phyloP scores from a whole-genome alignment of 2,888 invertebrate genomes.

The Lepetodrilus schrolli region DNA sequence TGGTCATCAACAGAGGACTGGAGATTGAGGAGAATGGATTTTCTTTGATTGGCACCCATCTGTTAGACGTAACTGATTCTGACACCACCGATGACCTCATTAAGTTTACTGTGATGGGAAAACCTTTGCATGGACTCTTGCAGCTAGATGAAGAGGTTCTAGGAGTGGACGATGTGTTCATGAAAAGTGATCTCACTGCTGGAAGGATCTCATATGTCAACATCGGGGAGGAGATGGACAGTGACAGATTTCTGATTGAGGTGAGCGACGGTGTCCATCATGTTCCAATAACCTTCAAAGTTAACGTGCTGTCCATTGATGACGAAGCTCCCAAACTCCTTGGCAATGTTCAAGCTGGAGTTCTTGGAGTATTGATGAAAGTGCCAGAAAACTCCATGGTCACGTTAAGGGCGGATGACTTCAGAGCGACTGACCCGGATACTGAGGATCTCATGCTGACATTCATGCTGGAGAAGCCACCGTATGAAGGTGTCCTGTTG shows the following conservation, averaged over 20 bases:
- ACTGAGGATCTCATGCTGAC: constrained; percentile 65
- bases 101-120: constrained; percentile 47
- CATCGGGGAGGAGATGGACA: constrained; percentile 62
- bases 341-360: constrained; percentile 48
- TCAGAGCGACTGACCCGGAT: constrained; percentile 67
- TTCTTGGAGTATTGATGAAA: constrained; percentile 57
- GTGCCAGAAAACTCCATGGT: constrained; percentile 65
- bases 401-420: constrained; percentile 51
- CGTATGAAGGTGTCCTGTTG: constrained; percentile 62
- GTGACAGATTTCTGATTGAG: constrained; percentile 70
- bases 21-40: constrained; percentile 67
- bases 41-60: constrained; percentile 61
- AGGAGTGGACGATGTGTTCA: constrained; percentile 65
- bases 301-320: constrained; percentile 67
- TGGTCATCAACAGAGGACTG: constrained; percentile 66
- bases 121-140: constrained; percentile 68
- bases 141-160: constrained; percentile 56
- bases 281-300: constrained; percentile 67
- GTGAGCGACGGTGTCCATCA: constrained; percentile 74
- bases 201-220: constrained; percentile 69
- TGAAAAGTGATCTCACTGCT: constrained; percentile 60
- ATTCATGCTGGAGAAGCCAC: constrained; percentile 62
- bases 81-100: constrained; percentile 67
- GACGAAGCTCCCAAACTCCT: constrained; percentile 67
- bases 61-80: constrained; percentile 69